Base-by-base conservation (phyloP, 2,797 vertebrate genomes). In the Delichon dasypus region DNA sequence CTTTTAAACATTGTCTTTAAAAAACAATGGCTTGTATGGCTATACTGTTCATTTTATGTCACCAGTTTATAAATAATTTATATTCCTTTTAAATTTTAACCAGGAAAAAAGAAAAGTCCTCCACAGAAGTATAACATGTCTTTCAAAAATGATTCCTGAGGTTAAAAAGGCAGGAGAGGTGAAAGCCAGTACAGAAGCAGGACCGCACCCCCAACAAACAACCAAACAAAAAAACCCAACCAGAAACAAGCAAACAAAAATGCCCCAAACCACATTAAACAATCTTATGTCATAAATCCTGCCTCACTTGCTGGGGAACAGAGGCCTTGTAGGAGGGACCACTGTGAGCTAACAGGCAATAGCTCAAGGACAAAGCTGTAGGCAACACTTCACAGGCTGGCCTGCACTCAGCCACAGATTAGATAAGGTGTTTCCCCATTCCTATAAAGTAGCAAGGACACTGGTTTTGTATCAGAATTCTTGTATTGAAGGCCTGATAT, bases 41-140 rank as follows among this genome's bases (percentile, higher is more conserved):
- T 81, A 73, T 72, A 71, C 42, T 17, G 32, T 88, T 88, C 90
- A 85, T 82, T 95, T 94, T 68, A 38, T 71, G 26, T 67, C 83
- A 61, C n/a, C 27, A 79, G 64, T 86, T 94, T 84, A 96, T 94
- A 93, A 95, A 96, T 92, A 88, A 94, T 89, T 85, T 70, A 64
- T 88, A 88, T 47, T 84, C 54, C 10, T 53, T 93, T 94, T 78
- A 88, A 95, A 88, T 73, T 95, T 94, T 88, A 94, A 90, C 32
- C 15, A 75, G 48, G 29, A 29, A 45, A 57, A 34, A 51, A 47
- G 68, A 40, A 50, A 81, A 47, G 30, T 40, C 61, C 27, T 88
- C n/a, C 34, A 57, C 42, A 84, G 55, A 90, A 73, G 16, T 7
- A 1, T 40, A 90, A 32, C 47, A 58, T 44, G 25, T 21, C 57